Evolutionary conservation across 2,113 vertebrate species (phyloP).

Genomic region (Origma solitaria): DNA sequence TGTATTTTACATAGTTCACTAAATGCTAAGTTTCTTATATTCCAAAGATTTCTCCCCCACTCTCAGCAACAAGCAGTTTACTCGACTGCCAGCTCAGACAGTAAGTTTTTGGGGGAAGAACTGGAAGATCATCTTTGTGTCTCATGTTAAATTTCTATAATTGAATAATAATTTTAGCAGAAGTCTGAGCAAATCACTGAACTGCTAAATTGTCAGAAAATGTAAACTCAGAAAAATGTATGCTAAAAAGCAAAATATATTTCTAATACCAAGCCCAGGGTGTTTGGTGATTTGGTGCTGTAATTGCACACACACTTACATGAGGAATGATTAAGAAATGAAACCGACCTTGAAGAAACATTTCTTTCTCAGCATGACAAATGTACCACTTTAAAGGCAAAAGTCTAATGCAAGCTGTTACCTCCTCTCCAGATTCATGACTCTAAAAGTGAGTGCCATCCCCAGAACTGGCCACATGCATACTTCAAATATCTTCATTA

Average conservation of each 20-base stretch:
- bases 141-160: background rate
- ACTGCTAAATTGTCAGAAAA: background rate
- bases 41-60: background rate
- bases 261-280: background rate
- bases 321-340: background rate
- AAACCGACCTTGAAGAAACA: background rate
- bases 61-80: background rate
- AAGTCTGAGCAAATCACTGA: background rate
- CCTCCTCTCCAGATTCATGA: background rate
- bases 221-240: background rate
- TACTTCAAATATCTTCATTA: background rate
- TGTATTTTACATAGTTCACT: conserved; percentile 4
- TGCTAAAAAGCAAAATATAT: background rate
- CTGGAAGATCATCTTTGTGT: background rate
- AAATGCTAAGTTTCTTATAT: conserved; percentile 11
- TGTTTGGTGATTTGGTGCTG: background rate
- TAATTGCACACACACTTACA: background rate
- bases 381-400: background rate
- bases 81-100: background rate
- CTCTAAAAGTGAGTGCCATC: background rate
- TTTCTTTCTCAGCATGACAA: background rate
- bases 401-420: background rate
- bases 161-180: background rate
- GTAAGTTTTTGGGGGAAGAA: background rate
- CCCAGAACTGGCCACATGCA: background rate